Conservation (phyloP, 2,113 vertebrate genomes). For the Mormyrus iriodes region DNA sequence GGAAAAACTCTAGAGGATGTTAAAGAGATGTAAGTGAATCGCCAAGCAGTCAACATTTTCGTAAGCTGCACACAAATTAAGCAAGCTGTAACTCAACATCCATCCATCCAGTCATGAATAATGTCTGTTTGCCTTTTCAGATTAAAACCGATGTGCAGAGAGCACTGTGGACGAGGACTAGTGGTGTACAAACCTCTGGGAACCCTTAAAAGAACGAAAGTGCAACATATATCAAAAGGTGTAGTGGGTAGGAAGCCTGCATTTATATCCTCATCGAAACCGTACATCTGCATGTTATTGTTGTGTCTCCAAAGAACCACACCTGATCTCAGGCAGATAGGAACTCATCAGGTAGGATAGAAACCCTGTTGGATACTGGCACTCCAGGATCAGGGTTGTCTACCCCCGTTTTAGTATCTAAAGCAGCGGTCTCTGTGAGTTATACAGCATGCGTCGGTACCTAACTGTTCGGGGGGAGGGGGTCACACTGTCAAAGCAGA, state of each 20-base stretch:
- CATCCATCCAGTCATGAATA: background rate
- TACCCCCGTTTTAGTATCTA: background rate
- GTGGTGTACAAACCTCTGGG: conserved; percentile 84
- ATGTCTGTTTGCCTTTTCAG: conserved; percentile 50
- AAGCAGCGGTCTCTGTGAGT: background rate
- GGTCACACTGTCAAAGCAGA: background rate
- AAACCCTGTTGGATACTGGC: background rate
- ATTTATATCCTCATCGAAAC: background rate
- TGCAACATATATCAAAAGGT: conserved; percentile 44
- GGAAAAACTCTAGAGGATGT: conserved; percentile 69
- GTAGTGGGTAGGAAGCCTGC: conserved; percentile 31
- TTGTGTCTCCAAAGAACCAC: no score
- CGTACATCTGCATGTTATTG: background rate
- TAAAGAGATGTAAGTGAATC: conserved; percentile 69
- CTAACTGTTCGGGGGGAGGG: background rate
- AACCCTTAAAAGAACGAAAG: conserved; percentile 70
- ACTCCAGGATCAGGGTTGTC: background rate
- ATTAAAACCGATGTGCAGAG: conserved; percentile 76
- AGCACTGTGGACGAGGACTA: conserved; percentile 41
- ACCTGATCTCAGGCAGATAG: no score
- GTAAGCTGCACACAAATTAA: background rate
- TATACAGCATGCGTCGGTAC: background rate
- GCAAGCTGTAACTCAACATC: background rate
- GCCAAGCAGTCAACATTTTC: background rate
- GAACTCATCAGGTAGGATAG: no score